Base-by-base conservation (phyloP, 2,888 invertebrate species). In the Cynaeus angustus region DNA sequence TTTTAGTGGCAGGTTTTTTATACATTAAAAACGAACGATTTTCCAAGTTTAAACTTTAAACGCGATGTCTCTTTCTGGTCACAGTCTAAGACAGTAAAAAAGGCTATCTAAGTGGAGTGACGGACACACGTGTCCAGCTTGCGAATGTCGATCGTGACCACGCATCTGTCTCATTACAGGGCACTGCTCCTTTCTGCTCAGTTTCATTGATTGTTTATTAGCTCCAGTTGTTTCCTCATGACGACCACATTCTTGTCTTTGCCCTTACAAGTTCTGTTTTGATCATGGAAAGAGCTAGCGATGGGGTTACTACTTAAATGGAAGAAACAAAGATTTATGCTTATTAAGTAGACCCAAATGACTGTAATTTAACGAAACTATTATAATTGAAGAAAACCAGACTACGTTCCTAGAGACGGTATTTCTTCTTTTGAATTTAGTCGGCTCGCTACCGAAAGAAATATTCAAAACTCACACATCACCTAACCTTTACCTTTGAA, bases 71-170 rank as follows among this genome's bases (percentile, higher is more conserved):
- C 56, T 62, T 70, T 33, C 48, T 55, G 61, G 70, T 30, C 56
- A 56, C 33, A 50, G 26, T 46, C 46, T 50, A 45, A 62, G 46
- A 65, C 68, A 55, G 67, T 72, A 70, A 65, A 72, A 38, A 56
- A 56, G 45, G 64, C 56, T 45, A 46, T 66, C 66, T 64, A 68
- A 71, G 59, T 70, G 50, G 66, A 64, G 61, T 72, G 68, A 66
- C 56, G 33, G 30, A n/a, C 43, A 50, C 61, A 68, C 72, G 72
- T 72, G 72, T 62, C 65, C 45, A 16, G 68, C 45, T 33, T 71
- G 61, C 62, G 46, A 30, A 72, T 71, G 37, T 37, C 48, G 61
- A 53, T 66, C 61, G 65, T 68, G 65, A 68, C 64, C 46, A 53
- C 53, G 53, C 66, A 50, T 69, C 52, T 56, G 28, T 66, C 69